These are phyloP conservation scores for Pangasianodon hypophthalmus DNA, from an alignment of 2,113 vertebrate species.

Conservation along the genomic window DNA sequence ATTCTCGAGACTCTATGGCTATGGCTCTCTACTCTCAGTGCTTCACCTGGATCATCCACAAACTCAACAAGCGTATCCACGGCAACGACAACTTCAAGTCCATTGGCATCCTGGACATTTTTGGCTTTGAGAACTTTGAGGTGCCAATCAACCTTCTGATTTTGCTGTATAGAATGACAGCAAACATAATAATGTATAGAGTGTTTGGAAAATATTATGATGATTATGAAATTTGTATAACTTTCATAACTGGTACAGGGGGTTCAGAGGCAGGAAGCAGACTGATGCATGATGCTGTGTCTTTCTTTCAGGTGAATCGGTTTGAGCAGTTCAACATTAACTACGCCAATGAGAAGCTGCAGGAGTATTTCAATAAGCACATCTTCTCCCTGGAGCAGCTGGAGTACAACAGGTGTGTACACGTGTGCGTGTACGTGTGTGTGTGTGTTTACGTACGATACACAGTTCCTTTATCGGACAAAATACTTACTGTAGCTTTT, in stretches of 20 bases:
- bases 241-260: no score
- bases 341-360: slow-evolving; percentile 99
- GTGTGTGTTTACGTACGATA: background rate
- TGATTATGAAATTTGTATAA: background rate
- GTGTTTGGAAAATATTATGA: background rate
- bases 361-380: slow-evolving; percentile 99
- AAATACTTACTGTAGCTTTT: background rate
- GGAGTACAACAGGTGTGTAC: slow-evolving; percentile 91
- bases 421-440: background rate
- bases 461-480: background rate
- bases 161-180: background rate
- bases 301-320: slow-evolving; percentile 83
- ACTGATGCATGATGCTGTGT: background rate
- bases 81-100: slow-evolving; percentile 91
- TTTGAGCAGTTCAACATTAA: slow-evolving; percentile 99
- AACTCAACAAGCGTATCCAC: slow-evolving; percentile 89
- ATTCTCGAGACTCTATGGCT: slow-evolving; percentile 95
- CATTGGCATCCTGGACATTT: slow-evolving; percentile 96
- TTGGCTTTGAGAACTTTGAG: slow-evolving; percentile 98
- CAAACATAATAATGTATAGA: background rate
- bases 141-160: slow-evolving; percentile 62
- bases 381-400: slow-evolving; percentile 98
- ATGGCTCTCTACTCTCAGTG: slow-evolving; percentile 98
- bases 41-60: slow-evolving; percentile 93
- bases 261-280: background rate